These are phyloP conservation scores for Polia nebulosa DNA, from an alignment of 2,888 invertebrate species.

Conservation along the genomic window DNA sequence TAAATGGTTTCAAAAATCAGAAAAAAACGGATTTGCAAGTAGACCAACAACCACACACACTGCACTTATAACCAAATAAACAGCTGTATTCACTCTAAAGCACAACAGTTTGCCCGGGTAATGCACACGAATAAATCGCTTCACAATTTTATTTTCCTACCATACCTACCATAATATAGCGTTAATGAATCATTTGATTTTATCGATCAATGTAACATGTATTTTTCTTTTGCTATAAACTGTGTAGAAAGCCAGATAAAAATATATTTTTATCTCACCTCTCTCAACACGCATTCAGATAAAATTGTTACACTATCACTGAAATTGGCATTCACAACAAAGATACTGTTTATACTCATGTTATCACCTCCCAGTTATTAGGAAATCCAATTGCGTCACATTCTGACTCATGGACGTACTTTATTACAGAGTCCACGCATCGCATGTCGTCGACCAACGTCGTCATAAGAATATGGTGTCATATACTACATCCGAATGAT, in stretches of 20 bases:
- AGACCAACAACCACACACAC: no score
- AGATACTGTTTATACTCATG: slow-evolving; percentile 34
- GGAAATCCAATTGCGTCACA: slow-evolving; percentile 51
- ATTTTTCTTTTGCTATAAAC: slow-evolving; percentile 1
- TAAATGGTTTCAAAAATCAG: no score
- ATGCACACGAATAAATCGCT: background rate
- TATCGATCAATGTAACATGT: background rate
- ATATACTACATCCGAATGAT: slow-evolving; percentile 74
- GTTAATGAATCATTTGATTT: background rate
- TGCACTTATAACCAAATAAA: no score
- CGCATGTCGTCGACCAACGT: slow-evolving; percentile 87
- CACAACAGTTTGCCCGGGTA: no score
- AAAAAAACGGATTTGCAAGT: no score
- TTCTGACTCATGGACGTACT: slow-evolving; percentile 52
- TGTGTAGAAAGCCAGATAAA: slow-evolving; percentile 5
- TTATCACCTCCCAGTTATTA: slow-evolving; percentile 48
- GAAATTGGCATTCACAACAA: slow-evolving; percentile 29
- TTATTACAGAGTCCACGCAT: slow-evolving; percentile 85
- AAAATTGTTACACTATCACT: slow-evolving; percentile 27
- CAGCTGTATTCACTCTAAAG: no score
- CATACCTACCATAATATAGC: background rate
- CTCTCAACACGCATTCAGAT: slow-evolving; percentile 23
- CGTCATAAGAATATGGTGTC: slow-evolving; percentile 89
- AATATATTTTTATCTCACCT: slow-evolving; percentile 16
- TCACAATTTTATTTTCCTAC: background rate